phyloP scores from a whole-genome alignment of 1,140 invertebrate species.

The Leptinotarsa undecemlineata region DNA sequence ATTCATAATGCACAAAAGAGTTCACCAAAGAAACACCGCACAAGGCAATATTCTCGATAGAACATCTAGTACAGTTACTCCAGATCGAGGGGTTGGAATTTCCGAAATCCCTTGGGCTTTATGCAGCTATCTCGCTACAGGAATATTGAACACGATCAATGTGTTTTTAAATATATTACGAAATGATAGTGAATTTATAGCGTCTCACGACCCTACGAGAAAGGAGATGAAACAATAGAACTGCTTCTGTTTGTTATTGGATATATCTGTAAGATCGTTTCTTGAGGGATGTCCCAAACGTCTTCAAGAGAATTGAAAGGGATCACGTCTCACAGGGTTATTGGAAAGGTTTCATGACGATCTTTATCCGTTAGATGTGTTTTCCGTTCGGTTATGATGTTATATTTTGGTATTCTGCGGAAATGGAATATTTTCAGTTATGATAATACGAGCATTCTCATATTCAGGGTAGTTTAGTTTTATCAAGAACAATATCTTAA shows the following conservation, averaged over 20 bases:
- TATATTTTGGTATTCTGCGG: neutral
- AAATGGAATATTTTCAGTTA: too few relatives aligned
- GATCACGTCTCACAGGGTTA: neutral
- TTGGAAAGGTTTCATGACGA: neutral
- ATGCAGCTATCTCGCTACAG: neutral
- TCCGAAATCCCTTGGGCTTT: neutral
- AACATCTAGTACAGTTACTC: too few relatives aligned
- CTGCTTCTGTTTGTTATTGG: constrained; percentile 6
- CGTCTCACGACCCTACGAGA: neutral
- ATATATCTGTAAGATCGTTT: neutral
- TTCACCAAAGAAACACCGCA: too few relatives aligned
- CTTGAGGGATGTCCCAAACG: neutral
- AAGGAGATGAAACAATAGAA: neutral
- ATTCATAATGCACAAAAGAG: too few relatives aligned
- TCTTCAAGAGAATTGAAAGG: neutral
- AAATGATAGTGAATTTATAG: constrained; percentile 1
- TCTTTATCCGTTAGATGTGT: neutral
- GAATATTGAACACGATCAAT: constrained; percentile 21
- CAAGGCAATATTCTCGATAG: too few relatives aligned
- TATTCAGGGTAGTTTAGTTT: too few relatives aligned
- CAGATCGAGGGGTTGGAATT: neutral
- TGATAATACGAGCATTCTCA: too few relatives aligned
- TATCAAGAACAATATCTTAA: too few relatives aligned
- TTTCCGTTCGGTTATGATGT: neutral
- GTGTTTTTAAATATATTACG: constrained; percentile 22